A percentile compares a stretch with the other conserved stretches of the same genome.
These are phyloP conservation scores for Drosophila ercepeae DNA, from an alignment of 1,140 invertebrate genomes.

Conservation along the genomic window DNA sequence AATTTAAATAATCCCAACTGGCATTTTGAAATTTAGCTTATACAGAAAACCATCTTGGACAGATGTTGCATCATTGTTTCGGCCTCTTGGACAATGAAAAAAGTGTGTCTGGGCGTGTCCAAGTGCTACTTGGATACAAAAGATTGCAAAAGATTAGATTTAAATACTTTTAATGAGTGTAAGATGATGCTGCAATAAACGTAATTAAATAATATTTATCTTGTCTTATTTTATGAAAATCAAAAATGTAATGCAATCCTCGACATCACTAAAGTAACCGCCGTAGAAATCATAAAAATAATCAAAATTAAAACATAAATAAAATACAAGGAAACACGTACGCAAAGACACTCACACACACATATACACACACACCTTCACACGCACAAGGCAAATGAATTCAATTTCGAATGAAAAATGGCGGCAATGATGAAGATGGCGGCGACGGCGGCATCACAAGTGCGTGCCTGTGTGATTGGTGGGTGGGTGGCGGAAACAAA, in stretches of 20 bases:
- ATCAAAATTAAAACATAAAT: slow-evolving; percentile 68
- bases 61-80: slow-evolving; percentile 59
- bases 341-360: slow-evolving; percentile 4
- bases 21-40: slow-evolving; percentile 66
- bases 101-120: slow-evolving; percentile 10
- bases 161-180: not conserved
- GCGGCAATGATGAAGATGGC: slow-evolving; percentile 77
- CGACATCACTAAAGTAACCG: slow-evolving; percentile 19
- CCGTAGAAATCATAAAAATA: slow-evolving; percentile 29
- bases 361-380: slow-evolving; percentile 9
- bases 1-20: slow-evolving; percentile 78
- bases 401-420: slow-evolving; percentile 79
- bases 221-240: not conserved
- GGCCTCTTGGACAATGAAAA: slow-evolving; percentile 9
- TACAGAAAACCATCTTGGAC: slow-evolving; percentile 57
- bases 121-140: not conserved
- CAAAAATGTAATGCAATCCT: not conserved
- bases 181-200: not conserved
- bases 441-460: slow-evolving; percentile 33
- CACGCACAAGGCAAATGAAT: slow-evolving; percentile 61
- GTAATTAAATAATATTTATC: not conserved
- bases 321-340: slow-evolving; percentile 63
- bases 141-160: not conserved
- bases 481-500: not conserved
- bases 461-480: slow-evolving; percentile 22